Base-by-base conservation (phyloP, 1,140 invertebrate genomes). In the Stegodyphus mimosarum region DNA sequence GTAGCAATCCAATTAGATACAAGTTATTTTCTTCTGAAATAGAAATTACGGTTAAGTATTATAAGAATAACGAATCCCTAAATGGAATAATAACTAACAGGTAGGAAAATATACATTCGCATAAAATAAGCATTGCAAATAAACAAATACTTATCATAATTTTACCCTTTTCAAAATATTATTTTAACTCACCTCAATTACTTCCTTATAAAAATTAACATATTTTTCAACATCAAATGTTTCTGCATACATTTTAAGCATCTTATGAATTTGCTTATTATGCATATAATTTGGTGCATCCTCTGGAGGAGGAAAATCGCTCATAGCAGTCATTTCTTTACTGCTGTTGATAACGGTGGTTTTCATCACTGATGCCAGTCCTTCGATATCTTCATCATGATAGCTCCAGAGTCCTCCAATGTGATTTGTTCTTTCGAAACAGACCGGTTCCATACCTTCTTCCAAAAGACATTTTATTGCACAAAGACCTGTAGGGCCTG, bases 251-350 rank as follows among this genome's bases (percentile, higher is more conserved):
- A 88, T 15, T 33, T 89, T 75, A 67, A 91, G 88, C 79, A 91
- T 91, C 53, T 87, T 75, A 53, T 88, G 69, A 17, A 91, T 89
- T 49, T 87, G 67, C 9, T 81, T 86, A 85, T 91, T 88, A 83
- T 89, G 90, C 89, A 90, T 89, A 86, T 90, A 91, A 11, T 87
- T 88, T 0, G 91, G 88, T 63, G 81, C 90, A 11, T 90, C 88
- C 10, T 70, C 67, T 0, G 90, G 89, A 7, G 89, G 89, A 0
- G 90, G 90, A 76, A 89, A 91, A 87, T 91, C 91, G 73, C 90
- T 91, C 86, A 90, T 91, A 7, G 90, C 89, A 88, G 90, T 90
- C 90, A 91, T 91, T 87, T 92, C 91, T 86, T 91, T 91, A 78
- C 90, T 90, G 0, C 89, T 91, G 83, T 91, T 91, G 71, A 91